Evolutionary conservation across 2,888 invertebrate species (phyloP).

Genomic region (Nephrotoma flavescens): DNA sequence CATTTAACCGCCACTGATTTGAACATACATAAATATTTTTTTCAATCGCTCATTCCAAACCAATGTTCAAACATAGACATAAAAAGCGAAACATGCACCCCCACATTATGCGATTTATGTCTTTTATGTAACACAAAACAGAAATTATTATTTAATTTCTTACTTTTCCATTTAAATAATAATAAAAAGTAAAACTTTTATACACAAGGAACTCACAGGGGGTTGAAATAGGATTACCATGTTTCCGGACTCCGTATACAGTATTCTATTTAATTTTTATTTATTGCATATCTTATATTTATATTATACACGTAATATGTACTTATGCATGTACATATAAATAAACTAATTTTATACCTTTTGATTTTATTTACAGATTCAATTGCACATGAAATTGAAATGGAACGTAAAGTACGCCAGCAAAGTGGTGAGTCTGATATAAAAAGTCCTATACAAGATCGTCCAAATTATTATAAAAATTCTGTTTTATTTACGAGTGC

Average conservation of each 20-base stretch:
- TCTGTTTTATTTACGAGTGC: constrained; percentile 81
- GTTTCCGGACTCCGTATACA: neutral
- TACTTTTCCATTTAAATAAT: neutral
- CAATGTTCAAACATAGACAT: neutral
- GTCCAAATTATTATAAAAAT: constrained; percentile 74
- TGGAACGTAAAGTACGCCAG: constrained; percentile 73
- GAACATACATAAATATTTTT: neutral
- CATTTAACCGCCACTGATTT: neutral
- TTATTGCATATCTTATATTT: neutral
- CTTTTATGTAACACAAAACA: neutral
- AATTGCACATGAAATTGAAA: constrained; percentile 71
- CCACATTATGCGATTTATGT: neutral
- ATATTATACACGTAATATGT: neutral
- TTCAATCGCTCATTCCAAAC: neutral
- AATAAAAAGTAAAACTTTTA: neutral
- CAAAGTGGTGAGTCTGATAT: constrained; percentile 68
- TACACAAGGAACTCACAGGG: neutral
- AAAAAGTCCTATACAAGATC: constrained; percentile 71
- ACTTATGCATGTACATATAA: neutral
- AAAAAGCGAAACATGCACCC: neutral
- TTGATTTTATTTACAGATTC: constrained; percentile 43
- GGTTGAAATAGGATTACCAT: neutral
- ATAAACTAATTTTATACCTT: neutral
- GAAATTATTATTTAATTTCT: neutral
- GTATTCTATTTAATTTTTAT: neutral